Conservation (phyloP, 2,113 vertebrate species). For the Cyprinodon brontotheroides region DNA sequence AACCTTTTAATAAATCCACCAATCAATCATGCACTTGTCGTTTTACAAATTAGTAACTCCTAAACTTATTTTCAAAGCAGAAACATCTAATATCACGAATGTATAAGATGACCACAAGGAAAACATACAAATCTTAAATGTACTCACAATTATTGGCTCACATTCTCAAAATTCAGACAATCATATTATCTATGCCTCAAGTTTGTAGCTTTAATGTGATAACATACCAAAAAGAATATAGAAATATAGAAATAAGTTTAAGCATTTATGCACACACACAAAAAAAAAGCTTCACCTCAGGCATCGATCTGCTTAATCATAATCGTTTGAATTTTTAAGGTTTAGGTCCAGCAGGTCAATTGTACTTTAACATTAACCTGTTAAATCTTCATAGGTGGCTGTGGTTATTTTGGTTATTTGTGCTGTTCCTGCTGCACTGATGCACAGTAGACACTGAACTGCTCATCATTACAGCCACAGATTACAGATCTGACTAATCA, state of each 20-base stretch:
- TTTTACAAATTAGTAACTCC: too few species aligned
- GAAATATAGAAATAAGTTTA: not conserved
- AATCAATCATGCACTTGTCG: too few species aligned
- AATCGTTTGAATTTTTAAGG: too few species aligned
- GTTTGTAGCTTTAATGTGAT: not conserved
- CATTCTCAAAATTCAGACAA: not conserved
- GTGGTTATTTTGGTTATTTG: not conserved
- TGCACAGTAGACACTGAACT: not conserved
- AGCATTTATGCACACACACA: too few species aligned
- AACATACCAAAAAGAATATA: not conserved
- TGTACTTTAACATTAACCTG: constrained; percentile 9
- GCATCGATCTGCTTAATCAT: not conserved
- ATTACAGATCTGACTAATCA: not conserved
- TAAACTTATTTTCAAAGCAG: too few species aligned
- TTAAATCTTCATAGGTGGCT: not conserved
- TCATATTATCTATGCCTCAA: not conserved
- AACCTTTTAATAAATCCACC: too few species aligned
- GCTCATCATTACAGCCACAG: not conserved
- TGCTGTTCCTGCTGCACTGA: not conserved
- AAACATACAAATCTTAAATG: too few species aligned
- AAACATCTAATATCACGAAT: too few species aligned
- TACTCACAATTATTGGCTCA: too few species aligned
- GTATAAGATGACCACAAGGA: too few species aligned
- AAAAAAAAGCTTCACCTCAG: too few species aligned
- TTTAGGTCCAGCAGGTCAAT: not conserved